These are phyloP conservation scores for Drosophila dunni DNA, from an alignment of 1,140 invertebrate species.

Conservation along the genomic window DNA sequence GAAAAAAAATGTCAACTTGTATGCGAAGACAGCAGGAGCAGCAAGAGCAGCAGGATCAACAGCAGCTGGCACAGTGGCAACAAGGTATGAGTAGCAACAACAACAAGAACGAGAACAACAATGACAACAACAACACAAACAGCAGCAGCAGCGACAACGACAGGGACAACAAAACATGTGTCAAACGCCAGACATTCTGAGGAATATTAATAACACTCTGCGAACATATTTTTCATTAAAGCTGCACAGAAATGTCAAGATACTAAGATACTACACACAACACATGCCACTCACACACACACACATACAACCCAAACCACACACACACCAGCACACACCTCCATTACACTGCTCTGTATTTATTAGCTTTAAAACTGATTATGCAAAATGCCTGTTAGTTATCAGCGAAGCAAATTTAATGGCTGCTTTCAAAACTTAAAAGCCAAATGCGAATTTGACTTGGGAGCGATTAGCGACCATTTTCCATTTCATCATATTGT, in stretches of 20 bases:
- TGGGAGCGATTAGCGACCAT: conserved; percentile 42
- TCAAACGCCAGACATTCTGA: conserved; percentile 80
- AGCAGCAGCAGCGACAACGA: conserved; percentile 36
- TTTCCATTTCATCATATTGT: conserved; percentile 32
- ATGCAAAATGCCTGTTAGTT: conserved; percentile 36
- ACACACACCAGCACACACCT: conserved; percentile 11
- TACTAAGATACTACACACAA: conserved; percentile 37
- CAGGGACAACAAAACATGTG: conserved; percentile 78
- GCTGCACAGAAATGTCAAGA: conserved; percentile 69
- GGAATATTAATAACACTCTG: conserved; percentile 81
- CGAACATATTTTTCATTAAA: conserved; percentile 82
- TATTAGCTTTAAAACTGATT: conserved; percentile 44
- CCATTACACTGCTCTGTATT: conserved; percentile 3
- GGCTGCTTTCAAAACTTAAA: conserved; percentile 53
- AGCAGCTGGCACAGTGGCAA: conserved; percentile 36
- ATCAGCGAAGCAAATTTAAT: conserved; percentile 45
- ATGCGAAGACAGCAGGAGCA: conserved; percentile 29
- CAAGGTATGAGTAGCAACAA: conserved; percentile 7
- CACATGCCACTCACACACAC: conserved; percentile 22
- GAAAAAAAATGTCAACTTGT: conserved; percentile 80
- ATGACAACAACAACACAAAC: conserved; percentile 39
- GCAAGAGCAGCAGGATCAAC: conserved; percentile 23
- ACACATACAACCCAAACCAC: conserved; percentile 8
- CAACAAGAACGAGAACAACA: conserved; percentile 21
- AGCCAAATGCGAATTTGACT: conserved; percentile 19